Percentiles rank a stretch among this genome's conserved stretches.
Evolutionary conservation across 2,113 vertebrate genomes (phyloP).

Genomic region (Halcyon malimbica): DNA sequence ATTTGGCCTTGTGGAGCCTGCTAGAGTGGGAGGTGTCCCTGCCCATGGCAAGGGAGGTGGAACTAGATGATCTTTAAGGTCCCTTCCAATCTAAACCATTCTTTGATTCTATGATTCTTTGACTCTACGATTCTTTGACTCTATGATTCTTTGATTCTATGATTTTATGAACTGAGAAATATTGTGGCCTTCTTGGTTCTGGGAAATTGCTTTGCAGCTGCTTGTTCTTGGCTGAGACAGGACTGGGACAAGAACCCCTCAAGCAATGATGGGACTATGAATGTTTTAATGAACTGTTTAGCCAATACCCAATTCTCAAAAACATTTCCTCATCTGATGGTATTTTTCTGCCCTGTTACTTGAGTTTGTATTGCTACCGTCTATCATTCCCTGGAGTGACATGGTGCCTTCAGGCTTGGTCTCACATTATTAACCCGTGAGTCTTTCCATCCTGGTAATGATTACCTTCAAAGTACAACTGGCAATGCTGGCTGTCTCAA

Average conservation of each 20-base stretch:
- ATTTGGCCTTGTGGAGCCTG: no score
- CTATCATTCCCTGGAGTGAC: not conserved
- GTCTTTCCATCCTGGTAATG: not conserved
- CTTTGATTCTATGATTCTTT: no score
- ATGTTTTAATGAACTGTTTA: slow-evolving; percentile 8
- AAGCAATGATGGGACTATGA: not conserved
- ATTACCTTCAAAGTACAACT: not conserved
- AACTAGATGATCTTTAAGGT: no score
- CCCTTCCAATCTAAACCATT: no score
- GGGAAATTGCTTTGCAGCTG: not conserved
- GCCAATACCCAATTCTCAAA: slow-evolving; percentile 2
- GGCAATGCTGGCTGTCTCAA: not conserved
- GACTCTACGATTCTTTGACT: no score
- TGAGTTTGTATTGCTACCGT: not conserved
- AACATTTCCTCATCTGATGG: slow-evolving; percentile 3
- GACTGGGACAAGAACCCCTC: not conserved
- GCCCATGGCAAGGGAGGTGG: no score
- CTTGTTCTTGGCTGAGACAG: not conserved
- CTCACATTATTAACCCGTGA: not conserved
- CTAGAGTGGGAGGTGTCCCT: no score
- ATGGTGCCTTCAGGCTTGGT: not conserved
- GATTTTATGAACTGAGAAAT: not conserved
- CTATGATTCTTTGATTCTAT: no score
- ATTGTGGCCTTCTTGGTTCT: not conserved
- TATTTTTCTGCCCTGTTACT: slow-evolving; percentile 27